These are phyloP conservation scores for Aleiodes leptofemur DNA, from an alignment of 2,888 invertebrate genomes.

Conservation along the genomic window DNA sequence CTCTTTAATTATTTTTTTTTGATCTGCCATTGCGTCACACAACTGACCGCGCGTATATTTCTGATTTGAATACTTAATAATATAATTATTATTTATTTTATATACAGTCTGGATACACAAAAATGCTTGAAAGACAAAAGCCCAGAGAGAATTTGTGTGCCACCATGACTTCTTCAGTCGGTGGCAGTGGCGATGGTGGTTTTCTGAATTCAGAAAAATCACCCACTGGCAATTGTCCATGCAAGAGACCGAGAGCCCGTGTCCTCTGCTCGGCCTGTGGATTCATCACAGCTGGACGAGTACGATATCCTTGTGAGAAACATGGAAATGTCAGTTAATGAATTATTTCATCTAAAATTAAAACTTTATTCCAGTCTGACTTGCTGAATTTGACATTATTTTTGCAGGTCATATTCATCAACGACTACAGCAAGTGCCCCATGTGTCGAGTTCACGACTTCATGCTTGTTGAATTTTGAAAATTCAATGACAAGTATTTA, in stretches of 20 bases:
- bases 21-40: not conserved
- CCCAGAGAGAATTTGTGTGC: too few relatives aligned
- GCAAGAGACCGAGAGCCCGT: slow-evolving; percentile 54
- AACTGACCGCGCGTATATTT: too few relatives aligned
- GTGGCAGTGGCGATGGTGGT: too few relatives aligned
- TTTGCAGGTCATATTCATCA: slow-evolving; percentile 34
- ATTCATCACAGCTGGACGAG: slow-evolving; percentile 55
- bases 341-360: slow-evolving; percentile 9
- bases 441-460: not conserved
- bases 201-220: not conserved
- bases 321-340: slow-evolving; percentile 58
- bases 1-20: not conserved
- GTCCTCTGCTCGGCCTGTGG: slow-evolving; percentile 62
- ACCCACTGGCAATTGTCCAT: slow-evolving; percentile 51
- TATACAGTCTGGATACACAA: too few relatives aligned
- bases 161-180: too few relatives aligned
- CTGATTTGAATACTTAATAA: not conserved
- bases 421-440: slow-evolving; percentile 27
- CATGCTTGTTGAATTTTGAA: slow-evolving; percentile 8
- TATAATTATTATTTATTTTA: not conserved
- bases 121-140: too few relatives aligned
- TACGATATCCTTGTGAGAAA: slow-evolving; percentile 56
- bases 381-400: not conserved
- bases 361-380: slow-evolving; percentile 12
- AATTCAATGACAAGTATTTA: not conserved